Percentiles rank a stretch among this genome's conserved stretches.
These are phyloP conservation scores for Epirrita christyi DNA, from an alignment of 2,888 invertebrate species.

Conservation along the genomic window DNA sequence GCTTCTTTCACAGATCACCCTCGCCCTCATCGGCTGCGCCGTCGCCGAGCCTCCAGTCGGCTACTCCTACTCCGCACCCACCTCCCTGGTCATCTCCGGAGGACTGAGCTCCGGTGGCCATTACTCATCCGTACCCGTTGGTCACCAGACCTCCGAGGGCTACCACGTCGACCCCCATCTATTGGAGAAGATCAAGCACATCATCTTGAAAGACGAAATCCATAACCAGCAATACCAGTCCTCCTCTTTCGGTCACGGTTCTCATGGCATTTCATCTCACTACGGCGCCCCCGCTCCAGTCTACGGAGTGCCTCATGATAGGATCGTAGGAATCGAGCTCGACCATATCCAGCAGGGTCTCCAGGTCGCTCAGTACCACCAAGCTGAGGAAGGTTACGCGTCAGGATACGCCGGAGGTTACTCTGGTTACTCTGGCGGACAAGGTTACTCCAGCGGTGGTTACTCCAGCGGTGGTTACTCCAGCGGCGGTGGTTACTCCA, in stretches of 20 bases:
- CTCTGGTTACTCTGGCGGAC: conserved; percentile 42
- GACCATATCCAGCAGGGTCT: conserved; percentile 94
- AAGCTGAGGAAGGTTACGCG: conserved; percentile 85
- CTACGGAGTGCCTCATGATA: conserved; percentile 87
- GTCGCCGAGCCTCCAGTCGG: conserved; percentile 91
- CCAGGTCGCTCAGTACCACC: conserved; percentile 94
- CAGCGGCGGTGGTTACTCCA: conserved; percentile 50
- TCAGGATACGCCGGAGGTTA: conserved; percentile 65
- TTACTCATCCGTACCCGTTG: conserved; percentile 90
- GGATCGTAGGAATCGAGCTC: conserved; percentile 93
- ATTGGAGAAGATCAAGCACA: conserved; percentile 93
- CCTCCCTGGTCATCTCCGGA: conserved; percentile 86
- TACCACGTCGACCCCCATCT: conserved; percentile 92
- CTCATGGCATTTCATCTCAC: conserved; percentile 85
- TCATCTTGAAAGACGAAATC: conserved; percentile 92
- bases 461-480: conserved; percentile 35
- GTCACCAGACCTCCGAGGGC: conserved; percentile 92
- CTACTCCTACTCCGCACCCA: conserved; percentile 81
- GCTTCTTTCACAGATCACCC: conserved; percentile 79
- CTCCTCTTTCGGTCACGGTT: conserved; percentile 78
- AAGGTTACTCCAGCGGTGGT: conserved; percentile 49
- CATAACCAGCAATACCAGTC: conserved; percentile 80
- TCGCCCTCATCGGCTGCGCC: conserved; percentile 90
- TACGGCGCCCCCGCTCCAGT: conserved; percentile 89
- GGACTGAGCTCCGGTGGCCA: conserved; percentile 89